phyloP scores from a whole-genome alignment of 2,113 vertebrate species.

The Actinemys pallida region DNA sequence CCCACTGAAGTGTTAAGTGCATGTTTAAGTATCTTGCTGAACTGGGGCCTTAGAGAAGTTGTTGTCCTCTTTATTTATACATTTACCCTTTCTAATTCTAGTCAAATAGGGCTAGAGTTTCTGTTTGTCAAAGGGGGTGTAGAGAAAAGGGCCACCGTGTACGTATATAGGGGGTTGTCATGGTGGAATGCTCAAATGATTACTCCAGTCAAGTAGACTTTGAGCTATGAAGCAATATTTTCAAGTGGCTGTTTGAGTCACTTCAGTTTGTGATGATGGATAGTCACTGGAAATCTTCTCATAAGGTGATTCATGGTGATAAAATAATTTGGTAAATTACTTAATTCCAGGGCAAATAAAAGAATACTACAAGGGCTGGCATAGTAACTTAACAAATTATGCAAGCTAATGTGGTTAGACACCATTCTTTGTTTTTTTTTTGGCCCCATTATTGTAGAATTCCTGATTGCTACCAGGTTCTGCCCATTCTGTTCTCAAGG shows the following conservation, averaged over 20 bases:
- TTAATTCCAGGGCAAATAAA: slow-evolving; percentile 34
- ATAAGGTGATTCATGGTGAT: slow-evolving; percentile 17
- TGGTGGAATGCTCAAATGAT: neutral
- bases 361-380: slow-evolving; percentile 41
- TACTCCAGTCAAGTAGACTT: neutral
- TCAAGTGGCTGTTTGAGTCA: neutral
- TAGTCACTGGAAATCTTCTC: neutral
- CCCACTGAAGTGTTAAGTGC: neutral
- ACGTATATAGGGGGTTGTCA: neutral
- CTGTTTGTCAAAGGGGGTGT: neutral
- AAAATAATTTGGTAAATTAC: slow-evolving; percentile 57
- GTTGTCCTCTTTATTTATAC: neutral
- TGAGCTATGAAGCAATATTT: neutral
- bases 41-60: neutral
- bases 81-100: neutral
- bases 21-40: neutral
- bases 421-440: slow-evolving; percentile 29
- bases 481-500: neutral
- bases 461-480: slow-evolving; percentile 57
- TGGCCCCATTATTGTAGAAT: slow-evolving; percentile 66
- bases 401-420: neutral
- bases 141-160: neutral
- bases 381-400: slow-evolving; percentile 40
- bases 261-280: neutral
- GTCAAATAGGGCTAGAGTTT: neutral